phyloP scores from a whole-genome alignment of 2,113 vertebrate species.

The Nyctibius bracteatus region DNA sequence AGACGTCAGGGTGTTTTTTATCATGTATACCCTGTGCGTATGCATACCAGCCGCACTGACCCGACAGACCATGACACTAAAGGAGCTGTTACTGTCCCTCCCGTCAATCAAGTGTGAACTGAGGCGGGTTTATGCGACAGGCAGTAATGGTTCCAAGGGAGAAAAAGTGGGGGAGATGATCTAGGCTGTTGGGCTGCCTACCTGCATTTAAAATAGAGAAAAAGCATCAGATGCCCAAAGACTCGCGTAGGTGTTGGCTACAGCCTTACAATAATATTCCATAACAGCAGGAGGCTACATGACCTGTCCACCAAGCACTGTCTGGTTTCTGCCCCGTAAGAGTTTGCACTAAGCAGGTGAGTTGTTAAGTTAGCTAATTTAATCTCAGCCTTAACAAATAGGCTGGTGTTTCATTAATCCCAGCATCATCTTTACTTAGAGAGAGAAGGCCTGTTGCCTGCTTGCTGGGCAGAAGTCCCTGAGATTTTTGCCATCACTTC shows the following conservation, averaged over 20 bases:
- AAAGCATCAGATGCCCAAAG: background rate
- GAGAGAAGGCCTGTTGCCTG: background rate
- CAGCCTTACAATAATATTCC: background rate
- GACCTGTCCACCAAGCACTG: background rate
- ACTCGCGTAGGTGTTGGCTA: background rate
- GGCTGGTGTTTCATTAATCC: background rate
- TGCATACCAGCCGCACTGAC: background rate
- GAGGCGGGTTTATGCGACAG: slow-evolving; percentile 14
- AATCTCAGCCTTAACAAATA: background rate
- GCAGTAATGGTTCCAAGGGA: background rate
- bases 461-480: background rate
- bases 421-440: background rate
- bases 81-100: slow-evolving; percentile 34
- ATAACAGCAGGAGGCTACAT: background rate
- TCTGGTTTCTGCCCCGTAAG: background rate
- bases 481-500: background rate
- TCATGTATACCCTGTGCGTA: background rate
- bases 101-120: slow-evolving; percentile 26
- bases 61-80: slow-evolving; percentile 33
- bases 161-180: background rate
- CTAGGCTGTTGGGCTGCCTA: background rate
- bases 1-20: background rate
- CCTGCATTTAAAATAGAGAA: background rate
- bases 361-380: background rate
- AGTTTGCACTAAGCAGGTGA: background rate